A percentile compares a stretch with the other conserved stretches of the same genome.
phyloP scores from a whole-genome alignment of 2,888 invertebrate genomes.

The Amphipoea lucens region DNA sequence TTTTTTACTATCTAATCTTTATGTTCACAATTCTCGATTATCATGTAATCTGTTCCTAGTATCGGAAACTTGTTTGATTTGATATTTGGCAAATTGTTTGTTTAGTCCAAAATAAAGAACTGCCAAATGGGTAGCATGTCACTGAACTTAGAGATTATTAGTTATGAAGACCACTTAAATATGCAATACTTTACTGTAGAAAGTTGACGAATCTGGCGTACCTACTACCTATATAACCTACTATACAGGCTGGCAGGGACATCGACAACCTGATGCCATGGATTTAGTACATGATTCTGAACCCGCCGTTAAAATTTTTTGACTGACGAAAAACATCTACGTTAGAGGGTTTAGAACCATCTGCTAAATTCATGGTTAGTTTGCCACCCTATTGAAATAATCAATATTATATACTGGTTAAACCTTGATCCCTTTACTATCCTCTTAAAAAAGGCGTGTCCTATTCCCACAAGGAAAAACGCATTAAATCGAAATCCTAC shows the following conservation, averaged over 20 bases:
- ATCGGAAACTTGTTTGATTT: slow-evolving; percentile 24
- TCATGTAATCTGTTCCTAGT: slow-evolving; percentile 30
- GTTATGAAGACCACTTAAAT: neutral
- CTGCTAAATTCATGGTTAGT: neutral
- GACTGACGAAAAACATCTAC: no score
- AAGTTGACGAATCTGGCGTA: neutral
- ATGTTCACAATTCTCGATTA: slow-evolving; percentile 23
- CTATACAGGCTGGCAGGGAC: neutral
- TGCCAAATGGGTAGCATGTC: slow-evolving; percentile 7
- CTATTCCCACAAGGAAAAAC: slow-evolving; percentile 28
- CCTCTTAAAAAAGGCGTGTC: neutral
- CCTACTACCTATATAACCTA: neutral
- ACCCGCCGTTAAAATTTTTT: neutral
- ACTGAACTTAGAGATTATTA: neutral
- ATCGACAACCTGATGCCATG: neutral
- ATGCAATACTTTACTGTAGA: neutral
- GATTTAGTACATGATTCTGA: neutral
- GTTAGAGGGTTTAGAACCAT: neutral
- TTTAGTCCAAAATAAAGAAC: slow-evolving; percentile 1
- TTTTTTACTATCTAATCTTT: slow-evolving; percentile 40
- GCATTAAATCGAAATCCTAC: slow-evolving; percentile 23
- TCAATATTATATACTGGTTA: neutral
- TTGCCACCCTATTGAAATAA: neutral
- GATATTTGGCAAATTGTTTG: slow-evolving; percentile 35
- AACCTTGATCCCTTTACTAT: neutral